Evolutionary conservation across 2,113 vertebrate species (phyloP).

Genomic region (Diadophis punctatus): DNA sequence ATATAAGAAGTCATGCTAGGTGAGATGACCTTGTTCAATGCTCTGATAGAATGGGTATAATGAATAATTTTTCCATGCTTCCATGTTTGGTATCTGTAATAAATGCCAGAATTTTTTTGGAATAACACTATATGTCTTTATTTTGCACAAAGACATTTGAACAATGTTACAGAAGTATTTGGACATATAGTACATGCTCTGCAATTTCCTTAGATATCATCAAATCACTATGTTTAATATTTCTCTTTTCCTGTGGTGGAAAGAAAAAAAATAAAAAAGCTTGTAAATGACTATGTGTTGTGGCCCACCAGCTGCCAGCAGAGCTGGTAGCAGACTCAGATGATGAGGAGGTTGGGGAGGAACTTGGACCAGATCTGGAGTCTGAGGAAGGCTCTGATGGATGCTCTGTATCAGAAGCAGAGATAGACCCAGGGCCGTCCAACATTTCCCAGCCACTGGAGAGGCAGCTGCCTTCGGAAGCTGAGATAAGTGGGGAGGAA

Average conservation of each 20-base stretch:
- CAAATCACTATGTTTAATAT: not conserved
- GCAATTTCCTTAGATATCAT: not conserved
- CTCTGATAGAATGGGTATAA: not conserved
- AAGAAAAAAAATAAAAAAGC: not conserved
- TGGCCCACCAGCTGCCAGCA: too few species aligned
- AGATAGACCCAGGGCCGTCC: too few species aligned
- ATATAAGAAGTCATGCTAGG: not conserved
- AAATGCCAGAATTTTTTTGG: not conserved
- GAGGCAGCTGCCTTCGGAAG: too few species aligned
- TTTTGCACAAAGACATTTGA: not conserved
- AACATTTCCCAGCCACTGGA: too few species aligned
- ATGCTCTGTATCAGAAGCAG: too few species aligned
- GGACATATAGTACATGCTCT: not conserved
- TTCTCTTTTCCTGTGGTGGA: not conserved
- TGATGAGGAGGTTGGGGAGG: too few species aligned
- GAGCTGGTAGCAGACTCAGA: too few species aligned
- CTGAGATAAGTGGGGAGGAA: too few species aligned
- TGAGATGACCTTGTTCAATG: not conserved
- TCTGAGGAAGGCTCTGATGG: too few species aligned
- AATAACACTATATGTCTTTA: not conserved
- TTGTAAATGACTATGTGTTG: not conserved
- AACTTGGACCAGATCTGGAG: too few species aligned
- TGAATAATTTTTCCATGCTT: not conserved
- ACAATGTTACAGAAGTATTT: not conserved
- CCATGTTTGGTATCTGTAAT: not conserved